phyloP scores from a whole-genome alignment of 2,113 vertebrate genomes.

The Manacus vitellinus region DNA sequence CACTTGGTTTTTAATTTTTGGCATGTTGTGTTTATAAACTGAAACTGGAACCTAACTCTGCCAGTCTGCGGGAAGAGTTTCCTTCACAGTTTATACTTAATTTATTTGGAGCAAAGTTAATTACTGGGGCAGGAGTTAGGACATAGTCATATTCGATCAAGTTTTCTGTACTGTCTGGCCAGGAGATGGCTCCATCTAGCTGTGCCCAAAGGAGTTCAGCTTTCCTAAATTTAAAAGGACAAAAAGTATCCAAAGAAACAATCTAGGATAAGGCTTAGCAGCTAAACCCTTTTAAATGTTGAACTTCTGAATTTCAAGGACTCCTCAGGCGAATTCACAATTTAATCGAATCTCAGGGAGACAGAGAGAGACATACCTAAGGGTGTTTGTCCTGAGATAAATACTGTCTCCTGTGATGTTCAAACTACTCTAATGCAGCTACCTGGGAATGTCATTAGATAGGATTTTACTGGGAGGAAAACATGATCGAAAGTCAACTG shows the following conservation, averaged over 20 bases:
- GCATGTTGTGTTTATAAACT: background rate
- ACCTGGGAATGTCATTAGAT: background rate
- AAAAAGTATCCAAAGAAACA: background rate
- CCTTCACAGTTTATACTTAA: background rate
- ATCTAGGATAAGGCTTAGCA: background rate
- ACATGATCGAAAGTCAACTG: background rate
- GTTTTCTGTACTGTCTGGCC: background rate
- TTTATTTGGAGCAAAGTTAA: background rate
- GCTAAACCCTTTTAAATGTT: background rate
- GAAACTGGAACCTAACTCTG: background rate
- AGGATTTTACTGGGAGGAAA: background rate
- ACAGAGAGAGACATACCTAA: background rate
- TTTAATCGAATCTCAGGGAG: background rate
- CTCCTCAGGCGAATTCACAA: background rate
- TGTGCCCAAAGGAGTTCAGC: background rate
- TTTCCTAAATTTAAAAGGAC: background rate
- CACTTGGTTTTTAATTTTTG: background rate
- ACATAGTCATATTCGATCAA: background rate
- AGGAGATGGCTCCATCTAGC: conserved; percentile 56
- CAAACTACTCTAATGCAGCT: background rate
- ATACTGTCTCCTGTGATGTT: background rate
- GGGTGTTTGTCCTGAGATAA: background rate
- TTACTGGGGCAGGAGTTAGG: background rate
- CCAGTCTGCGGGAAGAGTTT: background rate
- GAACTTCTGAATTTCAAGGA: background rate